Evolutionary conservation across 2,797 vertebrate genomes (phyloP), one percentile per base, ranked within the genome.

Genomic region (Sebastes hubbsi): DNA sequence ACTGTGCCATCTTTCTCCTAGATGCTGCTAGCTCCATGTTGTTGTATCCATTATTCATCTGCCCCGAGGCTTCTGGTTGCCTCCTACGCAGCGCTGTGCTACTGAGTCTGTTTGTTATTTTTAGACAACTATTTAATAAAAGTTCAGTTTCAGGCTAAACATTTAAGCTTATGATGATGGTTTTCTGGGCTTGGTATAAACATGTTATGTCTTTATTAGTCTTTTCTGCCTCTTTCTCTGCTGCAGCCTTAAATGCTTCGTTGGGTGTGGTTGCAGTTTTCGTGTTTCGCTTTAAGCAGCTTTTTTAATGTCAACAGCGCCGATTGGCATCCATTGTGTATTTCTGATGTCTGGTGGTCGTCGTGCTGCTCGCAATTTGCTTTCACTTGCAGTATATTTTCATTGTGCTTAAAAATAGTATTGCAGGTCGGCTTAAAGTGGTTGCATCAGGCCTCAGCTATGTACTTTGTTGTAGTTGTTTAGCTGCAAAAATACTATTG

Each of bases 41-140:
- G 80, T 72, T 63, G 25, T 70, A 80, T 92, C 66, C 74, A 81
- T 91, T 86, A 92, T 93, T 93, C 62, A 93, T 81, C 80, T 75
- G 65, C 77, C 81, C 27, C 0, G 32, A 80, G 84, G 87, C 86
- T 60, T 86, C 80, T 83, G 54, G 67, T 86, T 83, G 58, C 70
- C 82, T 89, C 78, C 46, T 71, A 14, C 49, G 77, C 56, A 72
- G 71, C 63, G 25, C 69, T 70, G 59, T 58, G 77, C 80, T 78
- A 22, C 42, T 14, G n/a, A 56, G 25, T 80, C 27, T 69, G 22
- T 84, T 82, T 81, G 55, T 80, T 89, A 82, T 87, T 73, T 89
- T 87, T 72, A 85, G 77, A 79, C 12, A 82, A 70, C 36, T 25
- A 25, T 70, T 79, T 76, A 75, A 55, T 75, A 68, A 81, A 81